Percentiles rank a stretch among this genome's conserved stretches.
Conservation (phyloP, 1,140 invertebrate species). For the Aphelenchoides avenae region DNA sequence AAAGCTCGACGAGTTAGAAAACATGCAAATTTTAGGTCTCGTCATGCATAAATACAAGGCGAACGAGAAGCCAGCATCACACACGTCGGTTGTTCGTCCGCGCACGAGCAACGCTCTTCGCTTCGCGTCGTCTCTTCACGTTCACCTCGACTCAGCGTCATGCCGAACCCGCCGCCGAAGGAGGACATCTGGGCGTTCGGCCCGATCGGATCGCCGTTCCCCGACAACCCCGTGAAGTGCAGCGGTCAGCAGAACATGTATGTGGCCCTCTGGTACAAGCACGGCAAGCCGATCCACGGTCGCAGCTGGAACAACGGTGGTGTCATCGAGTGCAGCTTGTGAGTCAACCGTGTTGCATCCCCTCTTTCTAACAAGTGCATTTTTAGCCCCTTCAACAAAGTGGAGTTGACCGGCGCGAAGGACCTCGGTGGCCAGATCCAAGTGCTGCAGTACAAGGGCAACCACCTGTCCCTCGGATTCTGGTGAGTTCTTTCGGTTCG, state of each 20-base stretch:
- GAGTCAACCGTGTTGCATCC: too few species aligned
- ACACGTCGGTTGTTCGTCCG: not conserved
- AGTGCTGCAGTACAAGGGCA: slow-evolving; percentile 48
- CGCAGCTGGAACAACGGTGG: slow-evolving; percentile 45
- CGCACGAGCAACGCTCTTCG: not conserved
- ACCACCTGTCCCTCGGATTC: slow-evolving; percentile 44
- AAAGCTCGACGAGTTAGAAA: too few species aligned
- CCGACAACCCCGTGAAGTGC: slow-evolving; percentile 48
- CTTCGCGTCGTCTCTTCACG: not conserved
- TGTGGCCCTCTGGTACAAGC: slow-evolving; percentile 48
- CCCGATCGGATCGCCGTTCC: slow-evolving; percentile 42
- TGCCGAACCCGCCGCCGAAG: slow-evolving; percentile 22
- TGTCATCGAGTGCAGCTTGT: too few species aligned
- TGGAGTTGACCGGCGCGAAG: too few species aligned
- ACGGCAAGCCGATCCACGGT: slow-evolving; percentile 43
- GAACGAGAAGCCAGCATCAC: too few species aligned
- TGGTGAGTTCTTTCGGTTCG: too few species aligned
- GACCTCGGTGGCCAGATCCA: too few species aligned
- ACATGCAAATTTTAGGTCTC: too few species aligned
- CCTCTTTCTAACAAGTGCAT: too few species aligned
- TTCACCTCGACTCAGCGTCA: not conserved
- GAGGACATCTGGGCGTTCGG: slow-evolving; percentile 42
- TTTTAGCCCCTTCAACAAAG: too few species aligned
- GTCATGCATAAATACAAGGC: too few species aligned
- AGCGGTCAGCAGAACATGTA: slow-evolving; percentile 40